Evolutionary conservation across 1,140 invertebrate genomes (phyloP).

Genomic region (Campoletis sonorensis): DNA sequence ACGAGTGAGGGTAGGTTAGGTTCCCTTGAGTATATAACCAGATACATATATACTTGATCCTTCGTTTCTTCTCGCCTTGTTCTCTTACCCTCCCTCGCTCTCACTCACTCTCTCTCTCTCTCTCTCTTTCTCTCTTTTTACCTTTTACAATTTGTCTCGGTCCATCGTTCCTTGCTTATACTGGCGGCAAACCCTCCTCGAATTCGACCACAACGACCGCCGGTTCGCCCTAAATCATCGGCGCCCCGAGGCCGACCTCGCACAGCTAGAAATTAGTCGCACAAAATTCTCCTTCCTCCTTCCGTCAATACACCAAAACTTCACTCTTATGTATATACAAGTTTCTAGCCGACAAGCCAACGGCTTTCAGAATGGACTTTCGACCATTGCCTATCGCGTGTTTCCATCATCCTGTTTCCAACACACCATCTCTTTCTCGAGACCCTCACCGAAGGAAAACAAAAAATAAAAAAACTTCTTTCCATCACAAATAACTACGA

Average conservation of each 20-base stretch:
- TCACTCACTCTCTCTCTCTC: too few relatives aligned
- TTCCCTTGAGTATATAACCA: conserved; percentile 24
- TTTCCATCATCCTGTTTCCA: too few relatives aligned
- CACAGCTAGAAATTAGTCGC: conserved; percentile 51
- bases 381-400: too few relatives aligned
- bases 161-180: not conserved
- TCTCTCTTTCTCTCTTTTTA: conserved; percentile 4
- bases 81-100: not conserved
- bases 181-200: not conserved
- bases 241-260: conserved; percentile 45
- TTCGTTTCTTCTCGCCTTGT: not conserved
- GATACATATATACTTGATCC: conserved; percentile 27
- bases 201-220: conserved; percentile 31
- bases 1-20: conserved; percentile 48
- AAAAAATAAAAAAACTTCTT: too few relatives aligned
- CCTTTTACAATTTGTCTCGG: conserved; percentile 20
- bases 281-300: conserved; percentile 30
- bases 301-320: conserved; percentile 32
- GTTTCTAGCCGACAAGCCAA: not conserved
- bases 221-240: conserved; percentile 60
- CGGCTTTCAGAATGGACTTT: not conserved
- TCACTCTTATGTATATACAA: not conserved
- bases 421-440: too few relatives aligned
- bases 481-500: too few relatives aligned
- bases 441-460: too few relatives aligned